A percentile compares a stretch with the other conserved stretches of the same genome.
These are phyloP conservation scores for Hylia prasina DNA, from an alignment of 2,113 vertebrate species.

Conservation along the genomic window DNA sequence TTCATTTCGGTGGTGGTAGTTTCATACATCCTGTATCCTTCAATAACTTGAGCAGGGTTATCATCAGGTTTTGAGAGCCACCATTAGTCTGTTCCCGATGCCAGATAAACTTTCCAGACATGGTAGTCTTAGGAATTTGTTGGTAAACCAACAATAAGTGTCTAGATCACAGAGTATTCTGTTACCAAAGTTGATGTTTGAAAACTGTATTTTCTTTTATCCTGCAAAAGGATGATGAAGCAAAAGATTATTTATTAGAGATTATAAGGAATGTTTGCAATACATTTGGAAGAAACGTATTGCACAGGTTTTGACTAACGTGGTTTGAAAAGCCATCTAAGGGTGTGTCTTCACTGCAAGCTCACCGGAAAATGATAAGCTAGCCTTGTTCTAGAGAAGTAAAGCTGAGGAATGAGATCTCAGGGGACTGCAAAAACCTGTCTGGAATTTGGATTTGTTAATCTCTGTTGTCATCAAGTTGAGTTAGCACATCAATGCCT, in stretches of 20 bases:
- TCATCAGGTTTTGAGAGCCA: neutral
- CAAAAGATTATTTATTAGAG: neutral
- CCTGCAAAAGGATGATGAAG: neutral
- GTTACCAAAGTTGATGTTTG: neutral
- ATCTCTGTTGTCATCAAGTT: neutral
- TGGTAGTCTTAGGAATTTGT: neutral
- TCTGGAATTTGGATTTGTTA: neutral
- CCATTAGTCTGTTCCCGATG: neutral
- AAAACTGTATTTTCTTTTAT: neutral
- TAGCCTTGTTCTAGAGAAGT: neutral
- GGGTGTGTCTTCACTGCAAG: neutral
- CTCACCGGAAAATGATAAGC: fast-evolving
- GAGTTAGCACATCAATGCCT: neutral
- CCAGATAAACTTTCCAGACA: neutral
- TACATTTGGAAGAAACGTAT: neutral
- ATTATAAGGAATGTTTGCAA: neutral
- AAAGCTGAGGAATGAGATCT: neutral
- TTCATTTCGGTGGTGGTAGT: neutral
- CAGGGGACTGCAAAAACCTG: neutral
- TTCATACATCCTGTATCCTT: neutral
- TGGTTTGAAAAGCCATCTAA: neutral
- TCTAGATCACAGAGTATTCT: neutral
- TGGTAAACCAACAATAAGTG: neutral
- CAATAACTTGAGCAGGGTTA: neutral
- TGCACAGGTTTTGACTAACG: neutral